A percentile compares a stretch with the other conserved stretches of the same genome.
These are phyloP conservation scores for Tragelaphus buxtoni DNA, from an alignment of 2,113 vertebrate genomes.

Conservation along the genomic window DNA sequence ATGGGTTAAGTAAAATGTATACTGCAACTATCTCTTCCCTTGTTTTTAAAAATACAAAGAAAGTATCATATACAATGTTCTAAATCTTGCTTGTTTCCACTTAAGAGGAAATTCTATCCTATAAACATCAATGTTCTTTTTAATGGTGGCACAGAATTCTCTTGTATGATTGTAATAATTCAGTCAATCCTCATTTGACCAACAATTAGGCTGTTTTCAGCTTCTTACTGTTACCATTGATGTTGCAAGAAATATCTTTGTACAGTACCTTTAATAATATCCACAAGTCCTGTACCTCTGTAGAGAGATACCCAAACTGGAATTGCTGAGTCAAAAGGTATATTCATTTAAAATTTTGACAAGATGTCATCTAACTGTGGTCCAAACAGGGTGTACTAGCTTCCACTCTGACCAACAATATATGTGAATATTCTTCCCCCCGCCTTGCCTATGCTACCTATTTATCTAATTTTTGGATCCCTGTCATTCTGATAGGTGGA, in stretches of 20 bases:
- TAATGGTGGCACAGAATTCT: neutral
- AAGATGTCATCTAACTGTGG: neutral
- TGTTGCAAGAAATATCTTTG: neutral
- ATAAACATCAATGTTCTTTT: neutral
- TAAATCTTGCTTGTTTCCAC: neutral
- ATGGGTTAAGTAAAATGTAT: slow-evolving; percentile 15
- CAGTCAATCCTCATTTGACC: neutral
- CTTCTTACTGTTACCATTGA: neutral
- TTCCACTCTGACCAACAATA: neutral
- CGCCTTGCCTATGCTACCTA: neutral
- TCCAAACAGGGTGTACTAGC: neutral
- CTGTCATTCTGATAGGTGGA: neutral
- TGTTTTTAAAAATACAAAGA: slow-evolving; percentile 16
- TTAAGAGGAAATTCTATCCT: neutral
- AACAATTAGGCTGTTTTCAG: neutral
- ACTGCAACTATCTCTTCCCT: neutral
- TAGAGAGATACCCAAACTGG: neutral
- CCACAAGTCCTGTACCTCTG: neutral
- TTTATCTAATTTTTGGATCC: neutral
- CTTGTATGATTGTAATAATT: neutral
- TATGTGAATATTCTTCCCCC: neutral
- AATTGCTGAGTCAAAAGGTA: neutral
- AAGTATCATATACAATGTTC: neutral
- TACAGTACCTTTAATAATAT: neutral
- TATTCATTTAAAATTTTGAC: neutral